phyloP scores from a whole-genome alignment of 2,113 vertebrate genomes.

The Coracopsis vasa region DNA sequence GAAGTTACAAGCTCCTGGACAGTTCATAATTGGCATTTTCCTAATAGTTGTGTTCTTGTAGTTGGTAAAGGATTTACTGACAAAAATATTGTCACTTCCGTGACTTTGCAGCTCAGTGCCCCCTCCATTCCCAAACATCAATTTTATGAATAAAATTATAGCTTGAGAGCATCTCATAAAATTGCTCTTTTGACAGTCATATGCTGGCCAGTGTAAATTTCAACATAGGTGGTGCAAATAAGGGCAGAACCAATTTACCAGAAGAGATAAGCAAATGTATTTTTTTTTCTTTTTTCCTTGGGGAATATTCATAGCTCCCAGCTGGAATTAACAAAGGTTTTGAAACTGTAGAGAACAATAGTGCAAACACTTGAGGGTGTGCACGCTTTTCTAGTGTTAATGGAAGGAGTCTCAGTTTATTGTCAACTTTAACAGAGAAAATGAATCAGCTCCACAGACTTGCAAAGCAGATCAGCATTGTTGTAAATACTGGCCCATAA shows the following conservation, averaged over 20 bases:
- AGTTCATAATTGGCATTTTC: background rate
- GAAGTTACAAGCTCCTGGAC: background rate
- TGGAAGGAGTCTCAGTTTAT: background rate
- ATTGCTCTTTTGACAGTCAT: background rate
- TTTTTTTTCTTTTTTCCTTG: background rate
- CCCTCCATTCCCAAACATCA: fast-evolving
- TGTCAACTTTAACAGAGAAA: background rate
- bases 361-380: background rate
- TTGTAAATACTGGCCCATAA: background rate
- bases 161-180: background rate
- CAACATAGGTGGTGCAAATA: background rate
- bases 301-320: background rate
- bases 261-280: background rate
- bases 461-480: background rate
- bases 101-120: background rate
- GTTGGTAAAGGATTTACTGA: background rate
- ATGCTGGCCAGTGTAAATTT: background rate
- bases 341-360: background rate
- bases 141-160: background rate
- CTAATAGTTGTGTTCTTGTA: background rate
- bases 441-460: background rate
- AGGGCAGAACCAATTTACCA: background rate
- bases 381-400: background rate
- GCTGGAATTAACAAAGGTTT: background rate
- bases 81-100: background rate